phyloP scores from a whole-genome alignment of 2,888 invertebrate genomes.

The Atethmia centrago region DNA sequence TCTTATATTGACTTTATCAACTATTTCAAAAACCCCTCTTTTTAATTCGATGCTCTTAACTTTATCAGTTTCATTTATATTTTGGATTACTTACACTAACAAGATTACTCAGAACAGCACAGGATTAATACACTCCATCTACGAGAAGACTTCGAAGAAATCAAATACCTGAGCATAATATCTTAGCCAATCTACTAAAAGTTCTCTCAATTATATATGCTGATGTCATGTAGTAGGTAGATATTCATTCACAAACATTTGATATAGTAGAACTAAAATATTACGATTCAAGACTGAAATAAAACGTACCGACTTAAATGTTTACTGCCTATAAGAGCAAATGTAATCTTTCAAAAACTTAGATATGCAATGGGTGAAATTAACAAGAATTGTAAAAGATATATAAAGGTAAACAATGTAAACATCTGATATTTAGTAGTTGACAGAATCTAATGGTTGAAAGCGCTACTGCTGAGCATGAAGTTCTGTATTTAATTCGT shows the following conservation, averaged over 20 bases:
- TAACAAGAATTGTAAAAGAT: background rate
- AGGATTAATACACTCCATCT: background rate
- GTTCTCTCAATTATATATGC: slow-evolving; percentile 4
- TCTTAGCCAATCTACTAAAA: slow-evolving; percentile 8
- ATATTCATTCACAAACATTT: slow-evolving; percentile 2
- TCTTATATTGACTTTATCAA: background rate
- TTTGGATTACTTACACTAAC: background rate
- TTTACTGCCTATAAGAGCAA: background rate
- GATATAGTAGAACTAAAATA: background rate
- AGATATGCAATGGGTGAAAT: background rate
- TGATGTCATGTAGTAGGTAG: slow-evolving; percentile 10
- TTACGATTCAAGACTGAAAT: background rate
- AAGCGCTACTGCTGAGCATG: background rate
- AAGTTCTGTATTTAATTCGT: background rate
- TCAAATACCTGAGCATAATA: background rate
- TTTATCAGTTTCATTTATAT: background rate
- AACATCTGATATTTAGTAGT: too few species aligned
- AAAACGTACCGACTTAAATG: background rate
- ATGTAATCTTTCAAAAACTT: background rate
- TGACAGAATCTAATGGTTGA: background rate
- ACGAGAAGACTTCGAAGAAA: slow-evolving; percentile 3
- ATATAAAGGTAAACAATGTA: background rate
- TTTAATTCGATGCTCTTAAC: background rate
- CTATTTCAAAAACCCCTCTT: background rate
- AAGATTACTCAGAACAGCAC: background rate